Percentiles rank a stretch among this genome's conserved stretches.
These are phyloP conservation scores for Phoenoteleia sp. DNA, from an alignment of 2,888 invertebrate genomes.

Conservation along the genomic window DNA sequence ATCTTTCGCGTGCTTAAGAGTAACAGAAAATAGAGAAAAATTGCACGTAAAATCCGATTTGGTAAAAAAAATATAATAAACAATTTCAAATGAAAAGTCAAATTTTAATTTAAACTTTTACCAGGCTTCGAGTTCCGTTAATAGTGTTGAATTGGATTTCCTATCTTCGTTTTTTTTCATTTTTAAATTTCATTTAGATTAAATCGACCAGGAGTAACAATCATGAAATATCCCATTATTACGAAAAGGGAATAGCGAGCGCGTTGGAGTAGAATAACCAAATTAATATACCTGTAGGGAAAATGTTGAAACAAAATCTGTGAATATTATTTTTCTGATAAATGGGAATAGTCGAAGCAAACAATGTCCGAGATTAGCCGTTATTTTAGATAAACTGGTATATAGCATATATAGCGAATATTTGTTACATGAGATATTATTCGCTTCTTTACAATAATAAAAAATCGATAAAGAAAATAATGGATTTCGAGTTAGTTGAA, in stretches of 20 bases:
- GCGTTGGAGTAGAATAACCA: conserved; percentile 69
- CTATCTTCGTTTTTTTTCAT: conserved; percentile 26
- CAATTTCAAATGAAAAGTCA: conserved; percentile 17
- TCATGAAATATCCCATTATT: conserved; percentile 64
- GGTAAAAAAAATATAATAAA: conserved; percentile 4
- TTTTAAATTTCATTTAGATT: conserved; percentile 57
- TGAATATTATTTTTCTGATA: conserved; percentile 65
- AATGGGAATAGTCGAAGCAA: conserved; percentile 36
- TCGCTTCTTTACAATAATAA: neutral
- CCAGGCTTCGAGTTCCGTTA: conserved; percentile 5
- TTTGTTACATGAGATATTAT: neutral
- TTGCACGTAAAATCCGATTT: conserved; percentile 47
- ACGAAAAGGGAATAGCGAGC: conserved; percentile 57
- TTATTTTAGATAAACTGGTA: conserved; percentile 36
- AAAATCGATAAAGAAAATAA: too few relatives aligned
- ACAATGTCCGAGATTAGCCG: conserved; percentile 35
- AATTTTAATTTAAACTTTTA: conserved; percentile 8
- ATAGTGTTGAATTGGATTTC: conserved; percentile 30
- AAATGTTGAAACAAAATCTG: conserved; percentile 62
- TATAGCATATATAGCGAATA: neutral
- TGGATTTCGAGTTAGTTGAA: neutral
- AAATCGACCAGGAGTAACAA: conserved; percentile 61
- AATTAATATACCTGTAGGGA: conserved; percentile 68
- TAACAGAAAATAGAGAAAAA: neutral
- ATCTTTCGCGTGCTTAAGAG: conserved; percentile 27